Conservation (phyloP, 2,113 vertebrate species). For the Halcyon senegalensis region DNA sequence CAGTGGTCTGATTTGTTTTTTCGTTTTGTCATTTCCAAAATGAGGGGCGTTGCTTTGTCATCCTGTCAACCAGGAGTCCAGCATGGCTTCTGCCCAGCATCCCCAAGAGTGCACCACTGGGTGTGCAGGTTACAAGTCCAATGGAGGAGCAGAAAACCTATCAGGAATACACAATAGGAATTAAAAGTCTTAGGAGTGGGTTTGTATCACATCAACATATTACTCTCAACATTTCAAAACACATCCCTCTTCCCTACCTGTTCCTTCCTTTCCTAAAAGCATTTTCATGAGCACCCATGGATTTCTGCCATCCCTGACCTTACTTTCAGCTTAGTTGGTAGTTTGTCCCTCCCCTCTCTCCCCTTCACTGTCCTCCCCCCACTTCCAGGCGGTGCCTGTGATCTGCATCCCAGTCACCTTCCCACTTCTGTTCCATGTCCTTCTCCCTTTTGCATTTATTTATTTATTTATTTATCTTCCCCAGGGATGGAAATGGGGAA, state of each 20-base stretch:
- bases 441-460: constrained; percentile 49
- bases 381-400: not conserved
- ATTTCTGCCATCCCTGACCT: not conserved
- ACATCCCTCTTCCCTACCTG: not conserved
- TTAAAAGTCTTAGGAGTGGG: not conserved
- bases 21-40: not conserved
- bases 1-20: not conserved
- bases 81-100: not conserved
- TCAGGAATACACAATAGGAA: rapidly evolving
- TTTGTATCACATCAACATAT: not conserved
- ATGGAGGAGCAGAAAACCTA: not conserved
- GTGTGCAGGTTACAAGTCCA: not conserved
- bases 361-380: not conserved
- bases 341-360: not conserved
- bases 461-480: constrained; percentile 46
- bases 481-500: not conserved
- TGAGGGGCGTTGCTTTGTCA: not conserved
- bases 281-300: not conserved
- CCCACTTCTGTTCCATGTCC: not conserved
- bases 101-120: not conserved
- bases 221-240: not conserved
- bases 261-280: not conserved
- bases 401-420: constrained; percentile 64
- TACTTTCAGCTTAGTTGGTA: not conserved
- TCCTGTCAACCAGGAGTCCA: not conserved